Percentiles rank a stretch among this genome's conserved stretches.
Evolutionary conservation across 2,888 invertebrate species (phyloP).

Genomic region (Nudaria mundana): DNA sequence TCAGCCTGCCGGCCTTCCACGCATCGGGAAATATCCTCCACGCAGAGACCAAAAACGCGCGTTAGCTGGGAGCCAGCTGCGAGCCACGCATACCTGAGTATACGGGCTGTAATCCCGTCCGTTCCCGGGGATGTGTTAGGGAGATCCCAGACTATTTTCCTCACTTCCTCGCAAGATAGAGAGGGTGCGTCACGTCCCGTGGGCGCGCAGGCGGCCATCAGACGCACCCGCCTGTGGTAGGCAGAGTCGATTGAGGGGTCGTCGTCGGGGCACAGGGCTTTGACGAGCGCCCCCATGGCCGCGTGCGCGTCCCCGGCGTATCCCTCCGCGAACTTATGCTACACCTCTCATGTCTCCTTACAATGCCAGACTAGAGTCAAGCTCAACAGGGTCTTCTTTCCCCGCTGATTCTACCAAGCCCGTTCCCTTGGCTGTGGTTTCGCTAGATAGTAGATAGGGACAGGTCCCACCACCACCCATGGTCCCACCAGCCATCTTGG

Average conservation of each 20-base stretch:
- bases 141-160: conserved; percentile 16
- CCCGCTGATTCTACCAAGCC: too few relatives aligned
- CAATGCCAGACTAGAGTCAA: too few relatives aligned
- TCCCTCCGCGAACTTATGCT: conserved; percentile 5
- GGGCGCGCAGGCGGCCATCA: conserved; percentile 20
- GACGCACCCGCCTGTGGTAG: conserved; percentile 24
- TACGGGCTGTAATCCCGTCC: conserved; percentile 29
- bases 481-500: neutral
- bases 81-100: conserved; percentile 21
- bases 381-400: too few relatives aligned
- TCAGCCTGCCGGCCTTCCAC: conserved; percentile 30
- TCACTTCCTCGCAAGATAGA: conserved; percentile 3
- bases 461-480: neutral
- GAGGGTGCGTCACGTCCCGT: conserved; percentile 17
- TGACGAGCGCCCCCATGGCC: conserved; percentile 20
- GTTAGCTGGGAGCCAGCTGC: conserved; percentile 15
- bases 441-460: conserved; percentile 34
- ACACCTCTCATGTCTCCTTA: too few relatives aligned
- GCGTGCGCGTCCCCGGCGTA: conserved; percentile 5
- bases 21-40: conserved; percentile 24
- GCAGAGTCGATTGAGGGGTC: conserved; percentile 8
- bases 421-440: conserved; percentile 77
- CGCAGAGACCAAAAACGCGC: conserved; percentile 13
- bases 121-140: conserved; percentile 37
- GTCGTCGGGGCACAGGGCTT: conserved; percentile 35